Percentiles rank a stretch among this genome's conserved stretches.
Evolutionary conservation across 2,888 invertebrate genomes (phyloP).

Genomic region (Cacoxenus indagator): DNA sequence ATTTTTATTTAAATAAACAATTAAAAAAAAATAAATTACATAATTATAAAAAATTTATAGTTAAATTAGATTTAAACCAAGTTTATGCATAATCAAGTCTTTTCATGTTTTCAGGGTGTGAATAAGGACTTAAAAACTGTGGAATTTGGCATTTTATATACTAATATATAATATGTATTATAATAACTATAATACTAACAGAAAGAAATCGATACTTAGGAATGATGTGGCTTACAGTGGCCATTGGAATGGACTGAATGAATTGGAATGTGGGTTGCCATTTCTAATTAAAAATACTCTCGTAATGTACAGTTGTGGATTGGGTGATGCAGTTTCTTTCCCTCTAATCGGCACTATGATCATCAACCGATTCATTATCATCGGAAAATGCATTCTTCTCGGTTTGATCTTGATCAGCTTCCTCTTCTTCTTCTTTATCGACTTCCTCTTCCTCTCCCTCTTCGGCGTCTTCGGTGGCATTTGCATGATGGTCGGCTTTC

Average conservation of each 20-base stretch:
- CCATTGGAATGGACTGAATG: too few species aligned
- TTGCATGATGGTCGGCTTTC: slow-evolving; percentile 19
- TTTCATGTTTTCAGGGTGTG: slow-evolving; percentile 31
- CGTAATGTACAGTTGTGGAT: too few species aligned
- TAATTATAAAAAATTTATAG: background rate
- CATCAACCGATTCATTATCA: slow-evolving; percentile 13
- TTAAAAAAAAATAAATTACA: slow-evolving; percentile 1
- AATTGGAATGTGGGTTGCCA: too few species aligned
- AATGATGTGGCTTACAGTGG: too few species aligned
- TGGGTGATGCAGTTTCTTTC: too few species aligned
- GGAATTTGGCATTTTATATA: background rate
- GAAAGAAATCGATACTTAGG: too few species aligned
- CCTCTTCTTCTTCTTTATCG: slow-evolving; percentile 21
- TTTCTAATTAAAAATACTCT: too few species aligned
- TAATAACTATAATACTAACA: background rate
- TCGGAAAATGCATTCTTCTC: background rate
- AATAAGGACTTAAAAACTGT: background rate
- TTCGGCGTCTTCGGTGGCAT: background rate
- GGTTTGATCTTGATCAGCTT: background rate
- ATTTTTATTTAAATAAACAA: background rate
- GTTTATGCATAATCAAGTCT: slow-evolving; percentile 63
- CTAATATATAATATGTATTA: background rate
- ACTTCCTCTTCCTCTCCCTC: background rate
- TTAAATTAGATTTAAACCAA: slow-evolving; percentile 17
- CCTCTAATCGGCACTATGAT: slow-evolving; percentile 32